Percentiles rank a stretch among this genome's conserved stretches.
Evolutionary conservation across 2,113 vertebrate genomes (phyloP).

Genomic region (Aplodontia rufa): DNA sequence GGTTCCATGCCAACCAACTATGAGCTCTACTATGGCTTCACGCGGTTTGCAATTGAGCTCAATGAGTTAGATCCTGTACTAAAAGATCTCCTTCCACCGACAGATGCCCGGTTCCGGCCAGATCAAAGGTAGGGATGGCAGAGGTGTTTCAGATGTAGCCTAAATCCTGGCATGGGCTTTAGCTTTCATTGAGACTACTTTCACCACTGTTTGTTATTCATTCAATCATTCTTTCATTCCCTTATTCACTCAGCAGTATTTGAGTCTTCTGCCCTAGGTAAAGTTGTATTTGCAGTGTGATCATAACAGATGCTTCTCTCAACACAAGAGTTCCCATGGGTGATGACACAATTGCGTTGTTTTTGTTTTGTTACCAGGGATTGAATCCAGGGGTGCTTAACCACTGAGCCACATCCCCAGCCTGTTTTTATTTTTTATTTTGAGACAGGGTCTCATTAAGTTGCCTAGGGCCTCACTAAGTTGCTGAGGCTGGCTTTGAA

Average conservation of each 20-base stretch:
- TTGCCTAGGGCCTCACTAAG: too few relatives aligned
- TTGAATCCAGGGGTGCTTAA: too few relatives aligned
- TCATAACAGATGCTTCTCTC: background rate
- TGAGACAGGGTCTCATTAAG: too few relatives aligned
- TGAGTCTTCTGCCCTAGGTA: background rate
- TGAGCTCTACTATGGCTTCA: constrained; percentile 98
- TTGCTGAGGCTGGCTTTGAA: too few relatives aligned
- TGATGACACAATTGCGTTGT: too few relatives aligned
- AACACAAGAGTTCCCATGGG: background rate
- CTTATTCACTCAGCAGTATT: background rate
- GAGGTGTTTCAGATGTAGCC: background rate
- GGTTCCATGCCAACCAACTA: constrained; percentile 98
- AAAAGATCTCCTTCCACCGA: constrained; percentile 94
- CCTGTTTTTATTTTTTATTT: too few relatives aligned
- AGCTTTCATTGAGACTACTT: background rate
- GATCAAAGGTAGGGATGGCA: constrained; percentile 94
- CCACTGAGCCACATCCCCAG: too few relatives aligned
- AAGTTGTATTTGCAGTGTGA: background rate
- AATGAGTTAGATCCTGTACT: constrained; percentile 97
- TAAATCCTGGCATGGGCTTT: background rate
- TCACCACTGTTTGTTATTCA: background rate
- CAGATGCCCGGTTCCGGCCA: constrained; percentile 96
- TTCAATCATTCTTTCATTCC: background rate
- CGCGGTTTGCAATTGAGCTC: constrained; percentile 97
- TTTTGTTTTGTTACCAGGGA: too few relatives aligned